These are phyloP conservation scores for Eristalis intricaria DNA, from an alignment of 2,888 invertebrate species.

Conservation along the genomic window DNA sequence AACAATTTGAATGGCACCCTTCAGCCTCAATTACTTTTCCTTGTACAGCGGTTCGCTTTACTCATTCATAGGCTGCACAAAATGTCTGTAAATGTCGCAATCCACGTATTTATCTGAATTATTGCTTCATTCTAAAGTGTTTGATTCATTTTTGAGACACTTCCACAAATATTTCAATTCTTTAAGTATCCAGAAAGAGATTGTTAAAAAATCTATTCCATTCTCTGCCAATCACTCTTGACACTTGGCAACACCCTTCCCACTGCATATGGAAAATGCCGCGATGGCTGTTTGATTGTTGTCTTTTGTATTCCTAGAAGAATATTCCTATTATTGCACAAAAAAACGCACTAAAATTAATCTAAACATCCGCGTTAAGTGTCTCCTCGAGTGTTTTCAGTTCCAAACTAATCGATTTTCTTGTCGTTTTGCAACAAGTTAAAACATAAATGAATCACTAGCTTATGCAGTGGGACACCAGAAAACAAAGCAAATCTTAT, in stretches of 20 bases:
- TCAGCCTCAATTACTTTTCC: not conserved
- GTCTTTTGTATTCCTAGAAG: constrained; percentile 61
- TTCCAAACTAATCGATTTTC: not conserved
- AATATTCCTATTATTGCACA: constrained; percentile 11
- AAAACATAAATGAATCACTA: constrained; percentile 39
- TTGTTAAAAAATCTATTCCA: constrained; percentile 37
- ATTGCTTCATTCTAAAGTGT: too few species aligned
- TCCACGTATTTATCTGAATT: too few species aligned
- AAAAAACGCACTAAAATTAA: not conserved
- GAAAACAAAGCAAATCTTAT: constrained; percentile 46
- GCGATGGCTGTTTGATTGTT: constrained; percentile 70
- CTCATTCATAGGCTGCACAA: not conserved
- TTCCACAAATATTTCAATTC: not conserved
- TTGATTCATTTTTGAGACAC: not conserved
- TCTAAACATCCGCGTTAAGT: not conserved
- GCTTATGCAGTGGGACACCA: not conserved
- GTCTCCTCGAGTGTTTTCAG: not conserved
- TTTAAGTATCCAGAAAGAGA: not conserved
- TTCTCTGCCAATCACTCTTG: not conserved
- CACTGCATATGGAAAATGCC: constrained; percentile 58
- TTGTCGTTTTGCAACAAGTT: not conserved
- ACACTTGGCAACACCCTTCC: constrained; percentile 50
- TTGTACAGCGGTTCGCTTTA: not conserved
- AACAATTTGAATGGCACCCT: not conserved
- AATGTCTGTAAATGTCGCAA: too few species aligned